Conservation (phyloP, 1,140 invertebrate species). For the Vanessa atalanta region DNA sequence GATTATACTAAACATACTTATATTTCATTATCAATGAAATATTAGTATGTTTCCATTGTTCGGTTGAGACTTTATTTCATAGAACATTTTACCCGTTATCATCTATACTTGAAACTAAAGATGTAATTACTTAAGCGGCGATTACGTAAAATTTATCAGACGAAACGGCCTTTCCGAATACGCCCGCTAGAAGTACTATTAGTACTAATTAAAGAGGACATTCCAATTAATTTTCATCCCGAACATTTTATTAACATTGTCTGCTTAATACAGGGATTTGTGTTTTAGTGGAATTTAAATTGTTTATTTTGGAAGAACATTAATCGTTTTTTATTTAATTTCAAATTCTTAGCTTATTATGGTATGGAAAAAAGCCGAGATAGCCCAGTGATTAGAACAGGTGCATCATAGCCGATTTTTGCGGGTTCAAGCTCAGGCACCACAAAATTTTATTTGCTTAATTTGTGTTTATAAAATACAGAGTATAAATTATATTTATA, state of each 20-base stretch:
- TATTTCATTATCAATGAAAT: too few species aligned
- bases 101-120: slow-evolving; percentile 18
- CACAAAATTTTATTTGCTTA: too few species aligned
- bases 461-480: too few species aligned
- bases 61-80: neutral
- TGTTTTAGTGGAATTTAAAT: neutral
- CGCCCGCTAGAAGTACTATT: slow-evolving; percentile 27
- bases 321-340: too few species aligned
- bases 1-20: too few species aligned
- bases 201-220: slow-evolving; percentile 41
- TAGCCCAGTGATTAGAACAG: too few species aligned
- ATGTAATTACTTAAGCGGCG: slow-evolving; percentile 32
- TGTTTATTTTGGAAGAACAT: neutral
- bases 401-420: too few species aligned
- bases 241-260: slow-evolving; percentile 32
- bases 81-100: neutral
- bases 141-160: slow-evolving; percentile 42
- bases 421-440: too few species aligned
- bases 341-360: too few species aligned
- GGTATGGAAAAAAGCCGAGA: too few species aligned
- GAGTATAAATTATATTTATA: too few species aligned
- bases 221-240: slow-evolving; percentile 30
- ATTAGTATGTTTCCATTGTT: too few species aligned
- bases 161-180: slow-evolving; percentile 23
- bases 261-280: slow-evolving; percentile 14